Percentiles rank a stretch among this genome's conserved stretches.
These are phyloP conservation scores for Lacerta agilis DNA, from an alignment of 2,797 vertebrate species.

Conservation along the genomic window DNA sequence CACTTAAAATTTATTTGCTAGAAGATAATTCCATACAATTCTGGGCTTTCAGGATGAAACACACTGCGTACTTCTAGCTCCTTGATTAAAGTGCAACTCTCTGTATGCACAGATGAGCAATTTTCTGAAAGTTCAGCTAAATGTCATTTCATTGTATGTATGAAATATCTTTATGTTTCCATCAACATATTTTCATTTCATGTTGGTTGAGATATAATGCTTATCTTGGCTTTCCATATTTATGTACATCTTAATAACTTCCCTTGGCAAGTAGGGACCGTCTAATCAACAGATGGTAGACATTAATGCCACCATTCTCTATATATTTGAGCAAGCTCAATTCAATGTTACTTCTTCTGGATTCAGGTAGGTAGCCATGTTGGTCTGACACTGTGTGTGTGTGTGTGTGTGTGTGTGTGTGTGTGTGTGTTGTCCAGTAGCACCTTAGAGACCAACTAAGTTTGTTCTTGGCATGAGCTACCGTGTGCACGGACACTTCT, in stretches of 20 bases:
- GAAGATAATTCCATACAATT: background rate
- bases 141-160: background rate
- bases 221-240: background rate
- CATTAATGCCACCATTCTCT: background rate
- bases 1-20: background rate
- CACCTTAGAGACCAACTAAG: too few species aligned
- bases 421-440: too few species aligned
- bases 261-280: background rate
- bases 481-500: too few species aligned
- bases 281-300: background rate
- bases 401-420: too few species aligned
- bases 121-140: background rate
- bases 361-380: too few species aligned
- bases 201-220: background rate
- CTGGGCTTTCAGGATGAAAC: too few species aligned
- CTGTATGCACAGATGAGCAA: background rate
- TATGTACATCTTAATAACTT: background rate
- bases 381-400: too few species aligned
- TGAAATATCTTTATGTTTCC: background rate
- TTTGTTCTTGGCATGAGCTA: too few species aligned
- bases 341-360: background rate
- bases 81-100: background rate
- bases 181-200: constrained; percentile 2
- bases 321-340: background rate
- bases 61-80: background rate